phyloP scores from a whole-genome alignment of 2,797 vertebrate species.

The Triplophysa yarkandensis region DNA sequence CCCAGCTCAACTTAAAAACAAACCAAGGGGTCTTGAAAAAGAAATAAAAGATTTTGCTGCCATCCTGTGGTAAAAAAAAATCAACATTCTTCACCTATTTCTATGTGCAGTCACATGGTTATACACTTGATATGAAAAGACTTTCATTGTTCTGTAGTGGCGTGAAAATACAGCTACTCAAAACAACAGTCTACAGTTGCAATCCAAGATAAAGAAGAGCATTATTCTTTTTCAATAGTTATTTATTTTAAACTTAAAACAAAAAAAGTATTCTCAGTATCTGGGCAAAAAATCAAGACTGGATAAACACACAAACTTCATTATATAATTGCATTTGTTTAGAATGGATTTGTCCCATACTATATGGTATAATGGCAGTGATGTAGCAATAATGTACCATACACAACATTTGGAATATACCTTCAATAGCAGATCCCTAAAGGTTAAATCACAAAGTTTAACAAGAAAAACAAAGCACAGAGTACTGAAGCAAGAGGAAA shows the following conservation, averaged over 20 bases:
- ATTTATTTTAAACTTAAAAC: conserved; percentile 50
- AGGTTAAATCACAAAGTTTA: conserved; percentile 17
- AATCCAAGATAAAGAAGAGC: not conserved
- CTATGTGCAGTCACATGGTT: too few relatives aligned
- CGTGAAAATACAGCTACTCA: not conserved
- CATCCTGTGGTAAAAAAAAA: conserved; percentile 9
- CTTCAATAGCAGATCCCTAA: not conserved
- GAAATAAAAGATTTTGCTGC: conserved; percentile 13
- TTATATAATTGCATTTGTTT: conserved; percentile 56
- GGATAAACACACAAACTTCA: conserved; percentile 37
- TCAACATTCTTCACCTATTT: too few relatives aligned
- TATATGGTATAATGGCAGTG: conserved; percentile 46
- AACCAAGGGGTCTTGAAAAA: not conserved
- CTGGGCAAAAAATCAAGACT: conserved; percentile 8
- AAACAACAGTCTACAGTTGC: not conserved
- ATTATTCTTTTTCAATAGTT: not conserved
- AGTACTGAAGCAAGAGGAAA: not conserved
- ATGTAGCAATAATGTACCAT: conserved; percentile 31
- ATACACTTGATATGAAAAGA: too few relatives aligned
- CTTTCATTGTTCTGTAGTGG: too few relatives aligned
- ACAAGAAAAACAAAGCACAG: conserved; percentile 1
- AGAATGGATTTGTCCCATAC: conserved; percentile 39
- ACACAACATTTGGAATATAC: not conserved
- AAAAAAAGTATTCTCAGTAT: conserved; percentile 10
- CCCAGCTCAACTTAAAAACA: not conserved